These are phyloP conservation scores for Pterocles burchelli DNA, from an alignment of 2,113 vertebrate species.

Conservation along the genomic window DNA sequence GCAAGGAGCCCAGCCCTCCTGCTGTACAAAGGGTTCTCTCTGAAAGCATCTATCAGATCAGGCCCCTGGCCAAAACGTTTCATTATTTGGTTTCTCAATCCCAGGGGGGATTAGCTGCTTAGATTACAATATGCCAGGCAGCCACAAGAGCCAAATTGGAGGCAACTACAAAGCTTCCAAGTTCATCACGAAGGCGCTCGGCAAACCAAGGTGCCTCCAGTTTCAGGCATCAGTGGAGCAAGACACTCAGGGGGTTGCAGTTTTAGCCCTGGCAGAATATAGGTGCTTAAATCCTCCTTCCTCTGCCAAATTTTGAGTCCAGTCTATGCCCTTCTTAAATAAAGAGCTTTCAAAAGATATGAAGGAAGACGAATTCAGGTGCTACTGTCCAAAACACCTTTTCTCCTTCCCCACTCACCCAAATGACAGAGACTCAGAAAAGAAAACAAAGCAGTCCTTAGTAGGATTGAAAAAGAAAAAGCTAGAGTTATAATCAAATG, in stretches of 20 bases:
- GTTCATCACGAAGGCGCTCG: not conserved
- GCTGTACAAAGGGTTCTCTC: not conserved
- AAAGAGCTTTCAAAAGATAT: not conserved
- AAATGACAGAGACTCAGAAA: not conserved
- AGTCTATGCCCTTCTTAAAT: not conserved
- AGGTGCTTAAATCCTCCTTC: not conserved
- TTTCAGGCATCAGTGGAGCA: not conserved
- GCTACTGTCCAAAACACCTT: not conserved
- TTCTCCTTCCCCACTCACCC: not conserved
- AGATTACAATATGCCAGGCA: not conserved
- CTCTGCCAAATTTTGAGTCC: not conserved
- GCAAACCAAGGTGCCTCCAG: not conserved
- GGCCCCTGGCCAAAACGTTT: constrained; percentile 18
- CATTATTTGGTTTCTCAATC: constrained; percentile 6
- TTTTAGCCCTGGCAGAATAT: not conserved
- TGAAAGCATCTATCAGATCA: constrained; percentile 45
- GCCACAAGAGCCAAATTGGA: constrained; percentile 6
- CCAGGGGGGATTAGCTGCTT: constrained; percentile 17
- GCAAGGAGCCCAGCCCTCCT: not conserved
- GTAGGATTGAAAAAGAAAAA: not conserved
- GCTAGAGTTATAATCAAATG: not conserved
- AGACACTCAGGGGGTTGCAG: not conserved
- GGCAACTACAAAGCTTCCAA: constrained; percentile 39
- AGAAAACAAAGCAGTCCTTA: not conserved
- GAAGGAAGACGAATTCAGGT: not conserved